Evolutionary conservation across 2,797 vertebrate genomes (phyloP).

Genomic region (Esox lucius): DNA sequence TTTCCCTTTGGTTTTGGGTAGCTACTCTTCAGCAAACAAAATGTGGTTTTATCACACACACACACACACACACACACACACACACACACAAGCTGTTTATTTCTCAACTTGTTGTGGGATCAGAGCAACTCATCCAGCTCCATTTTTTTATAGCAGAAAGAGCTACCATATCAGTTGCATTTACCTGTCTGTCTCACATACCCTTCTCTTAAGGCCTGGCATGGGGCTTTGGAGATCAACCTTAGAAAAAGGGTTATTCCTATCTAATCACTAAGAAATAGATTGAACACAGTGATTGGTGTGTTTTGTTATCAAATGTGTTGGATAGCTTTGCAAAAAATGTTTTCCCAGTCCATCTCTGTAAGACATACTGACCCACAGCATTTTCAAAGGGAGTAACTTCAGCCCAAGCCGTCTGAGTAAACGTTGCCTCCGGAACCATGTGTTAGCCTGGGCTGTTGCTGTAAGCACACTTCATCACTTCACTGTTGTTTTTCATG

Average conservation of each 20-base stretch:
- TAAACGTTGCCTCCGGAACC: conserved; percentile 67
- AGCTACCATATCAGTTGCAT: conserved; percentile 53
- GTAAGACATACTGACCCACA: conserved; percentile 21
- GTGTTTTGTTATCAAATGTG: conserved; percentile 48
- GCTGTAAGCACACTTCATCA: conserved; percentile 67
- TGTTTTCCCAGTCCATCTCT: not conserved
- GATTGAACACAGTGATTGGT: conserved; percentile 38
- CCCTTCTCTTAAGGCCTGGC: conserved; percentile 53
- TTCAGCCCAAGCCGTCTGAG: conserved; percentile 53
- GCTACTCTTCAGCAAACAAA: not conserved
- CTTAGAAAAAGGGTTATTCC: conserved; percentile 24
- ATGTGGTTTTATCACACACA: not conserved
- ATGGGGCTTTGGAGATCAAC: conserved; percentile 2
- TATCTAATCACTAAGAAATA: conserved; percentile 62
- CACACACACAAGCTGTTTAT: no score
- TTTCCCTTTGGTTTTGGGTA: conserved; percentile 26
- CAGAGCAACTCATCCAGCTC: conserved; percentile 22
- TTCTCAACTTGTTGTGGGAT: conserved; percentile 31
- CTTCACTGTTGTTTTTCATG: conserved; percentile 63
- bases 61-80: no score
- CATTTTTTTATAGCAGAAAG: conserved; percentile 8
- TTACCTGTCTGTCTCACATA: conserved; percentile 60
- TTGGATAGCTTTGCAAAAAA: conserved; percentile 37
- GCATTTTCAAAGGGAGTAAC: conserved; percentile 30
- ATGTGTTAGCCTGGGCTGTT: conserved; percentile 58